Conservation (phyloP, 2,888 invertebrate genomes). For the Leptinotarsa peninsularis region DNA sequence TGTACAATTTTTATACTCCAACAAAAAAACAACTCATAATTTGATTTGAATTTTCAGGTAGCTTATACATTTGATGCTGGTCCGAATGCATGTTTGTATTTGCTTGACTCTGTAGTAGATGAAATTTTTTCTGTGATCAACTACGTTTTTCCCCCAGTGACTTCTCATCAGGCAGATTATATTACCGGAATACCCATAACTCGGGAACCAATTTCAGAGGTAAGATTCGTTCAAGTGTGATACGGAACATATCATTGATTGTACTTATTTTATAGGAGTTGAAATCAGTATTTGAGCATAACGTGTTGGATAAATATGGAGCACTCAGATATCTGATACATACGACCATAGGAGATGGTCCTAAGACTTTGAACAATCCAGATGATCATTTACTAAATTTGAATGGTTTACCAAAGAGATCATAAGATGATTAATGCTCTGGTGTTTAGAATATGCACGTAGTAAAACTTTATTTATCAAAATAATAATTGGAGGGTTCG, state of each 20-base stretch:
- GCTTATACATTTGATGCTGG: conserved; percentile 99
- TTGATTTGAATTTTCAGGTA: conserved; percentile 67
- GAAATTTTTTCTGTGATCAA: conserved; percentile 77
- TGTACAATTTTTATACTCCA: too few species aligned
- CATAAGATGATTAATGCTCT: neutral
- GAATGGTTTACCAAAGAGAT: conserved; percentile 65
- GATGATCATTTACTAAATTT: conserved; percentile 68
- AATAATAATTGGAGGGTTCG: too few species aligned
- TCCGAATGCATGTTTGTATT: conserved; percentile 92
- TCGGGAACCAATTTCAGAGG: conserved; percentile 34
- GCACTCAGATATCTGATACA: conserved; percentile 85
- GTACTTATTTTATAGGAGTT: conserved; percentile 48
- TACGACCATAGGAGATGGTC: conserved; percentile 86
- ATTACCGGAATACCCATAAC: conserved; percentile 69
- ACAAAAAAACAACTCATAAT: neutral
- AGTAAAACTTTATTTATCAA: too few species aligned
- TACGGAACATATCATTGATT: neutral
- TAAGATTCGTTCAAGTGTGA: conserved; percentile 21
- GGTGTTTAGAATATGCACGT: neutral
- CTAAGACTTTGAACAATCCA: conserved; percentile 68
- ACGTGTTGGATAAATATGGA: conserved; percentile 63
- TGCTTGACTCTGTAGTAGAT: conserved; percentile 81
- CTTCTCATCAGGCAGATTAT: conserved; percentile 67
- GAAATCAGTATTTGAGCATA: conserved; percentile 43
- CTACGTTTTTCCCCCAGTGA: conserved; percentile 80